Percentiles rank a stretch among this genome's conserved stretches.
Evolutionary conservation across 2,888 invertebrate species (phyloP).

Genomic region (Acanthococcus lagerstroemiae): DNA sequence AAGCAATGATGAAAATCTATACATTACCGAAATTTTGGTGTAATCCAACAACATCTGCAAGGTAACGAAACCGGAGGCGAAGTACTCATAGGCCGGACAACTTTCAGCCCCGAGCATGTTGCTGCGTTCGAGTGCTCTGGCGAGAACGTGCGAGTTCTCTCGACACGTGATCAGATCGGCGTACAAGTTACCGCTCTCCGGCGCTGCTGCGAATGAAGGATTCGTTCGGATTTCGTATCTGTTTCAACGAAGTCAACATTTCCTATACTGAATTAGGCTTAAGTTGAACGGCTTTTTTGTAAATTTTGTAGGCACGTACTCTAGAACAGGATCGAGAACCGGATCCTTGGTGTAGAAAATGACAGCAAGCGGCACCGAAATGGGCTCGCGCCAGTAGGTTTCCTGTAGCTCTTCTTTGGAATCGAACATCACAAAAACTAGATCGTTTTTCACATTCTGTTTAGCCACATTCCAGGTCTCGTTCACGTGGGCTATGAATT

Average conservation of each 20-base stretch:
- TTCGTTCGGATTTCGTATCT: slow-evolving; percentile 66
- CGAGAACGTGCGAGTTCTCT: slow-evolving; percentile 51
- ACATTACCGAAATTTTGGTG: slow-evolving; percentile 52
- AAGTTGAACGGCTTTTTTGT: neutral
- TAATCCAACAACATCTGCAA: slow-evolving; percentile 61
- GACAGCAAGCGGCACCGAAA: slow-evolving; percentile 58
- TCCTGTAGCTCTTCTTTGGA: slow-evolving; percentile 57
- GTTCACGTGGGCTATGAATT: slow-evolving; percentile 1
- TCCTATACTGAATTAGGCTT: too few relatives aligned
- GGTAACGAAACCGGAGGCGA: slow-evolving; percentile 63
- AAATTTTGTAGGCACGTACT: slow-evolving; percentile 43
- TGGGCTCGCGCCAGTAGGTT: slow-evolving; percentile 56
- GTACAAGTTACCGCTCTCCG: slow-evolving; percentile 54
- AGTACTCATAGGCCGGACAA: slow-evolving; percentile 66
- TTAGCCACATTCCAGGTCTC: slow-evolving; percentile 6
- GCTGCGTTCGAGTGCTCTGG: slow-evolving; percentile 48
- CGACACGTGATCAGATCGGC: slow-evolving; percentile 60
- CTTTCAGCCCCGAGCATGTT: slow-evolving; percentile 50
- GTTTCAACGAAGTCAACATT: too few relatives aligned
- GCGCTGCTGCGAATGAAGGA: slow-evolving; percentile 55
- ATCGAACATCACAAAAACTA: slow-evolving; percentile 56
- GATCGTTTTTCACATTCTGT: slow-evolving; percentile 36
- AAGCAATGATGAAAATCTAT: neutral
- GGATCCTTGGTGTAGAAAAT: slow-evolving; percentile 49
- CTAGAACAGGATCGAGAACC: slow-evolving; percentile 42